A percentile compares a stretch with the other conserved stretches of the same genome.
phyloP scores from a whole-genome alignment of 2,888 invertebrate species.

The Rugalucina vietnamica region DNA sequence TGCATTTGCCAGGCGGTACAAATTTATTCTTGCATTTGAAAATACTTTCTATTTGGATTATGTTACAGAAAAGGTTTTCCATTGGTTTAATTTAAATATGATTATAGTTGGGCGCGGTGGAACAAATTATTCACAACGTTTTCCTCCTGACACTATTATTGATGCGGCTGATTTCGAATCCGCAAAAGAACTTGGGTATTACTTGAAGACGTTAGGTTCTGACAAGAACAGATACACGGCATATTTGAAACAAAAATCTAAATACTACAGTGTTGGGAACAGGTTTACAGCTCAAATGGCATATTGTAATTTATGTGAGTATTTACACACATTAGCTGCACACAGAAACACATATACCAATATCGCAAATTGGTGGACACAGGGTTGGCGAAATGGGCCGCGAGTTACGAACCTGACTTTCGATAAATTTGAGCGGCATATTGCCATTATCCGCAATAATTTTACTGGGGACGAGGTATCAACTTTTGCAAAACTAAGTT shows the following conservation, averaged over 20 bases:
- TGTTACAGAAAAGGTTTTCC: slow-evolving; percentile 11
- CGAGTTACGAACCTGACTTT: too few species aligned
- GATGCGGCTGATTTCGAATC: slow-evolving; percentile 39
- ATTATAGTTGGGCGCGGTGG: slow-evolving; percentile 46
- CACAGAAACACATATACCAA: slow-evolving; percentile 28
- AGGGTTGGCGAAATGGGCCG: too few species aligned
- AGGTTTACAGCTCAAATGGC: not conserved
- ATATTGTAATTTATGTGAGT: slow-evolving; percentile 25
- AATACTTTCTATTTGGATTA: not conserved
- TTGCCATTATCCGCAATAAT: too few species aligned
- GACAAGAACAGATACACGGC: slow-evolving; percentile 42
- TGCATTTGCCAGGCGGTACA: slow-evolving; percentile 19
- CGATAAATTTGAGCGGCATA: too few species aligned
- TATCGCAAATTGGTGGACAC: slow-evolving; percentile 28
- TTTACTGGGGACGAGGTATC: too few species aligned
- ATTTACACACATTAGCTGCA: not conserved
- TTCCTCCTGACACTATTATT: slow-evolving; percentile 28
- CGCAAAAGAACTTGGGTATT: slow-evolving; percentile 32
- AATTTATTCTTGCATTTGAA: slow-evolving; percentile 39
- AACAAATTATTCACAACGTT: slow-evolving; percentile 3
- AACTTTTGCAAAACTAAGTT: too few species aligned
- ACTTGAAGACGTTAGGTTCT: slow-evolving; percentile 28
- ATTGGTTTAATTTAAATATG: not conserved
- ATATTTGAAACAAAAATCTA: slow-evolving; percentile 43
- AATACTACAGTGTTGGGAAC: not conserved